Conservation (phyloP, 1,140 invertebrate genomes). For the Pararge aegeria region DNA sequence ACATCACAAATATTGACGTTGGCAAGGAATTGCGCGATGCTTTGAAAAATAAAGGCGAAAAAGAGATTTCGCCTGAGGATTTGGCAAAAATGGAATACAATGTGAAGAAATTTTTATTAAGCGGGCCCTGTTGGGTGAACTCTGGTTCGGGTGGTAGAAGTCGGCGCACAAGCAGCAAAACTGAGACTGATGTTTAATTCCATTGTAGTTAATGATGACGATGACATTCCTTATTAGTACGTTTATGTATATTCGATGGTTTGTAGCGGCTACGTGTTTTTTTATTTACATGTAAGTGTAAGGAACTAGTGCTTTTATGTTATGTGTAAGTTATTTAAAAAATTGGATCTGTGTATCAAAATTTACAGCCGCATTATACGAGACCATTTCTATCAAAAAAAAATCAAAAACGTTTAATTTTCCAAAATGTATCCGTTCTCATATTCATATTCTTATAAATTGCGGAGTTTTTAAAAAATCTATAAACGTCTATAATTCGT, state of each 20-base stretch:
- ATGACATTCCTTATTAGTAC: constrained; percentile 46
- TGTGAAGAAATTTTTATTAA: constrained; percentile 82
- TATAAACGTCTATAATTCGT: too few relatives aligned
- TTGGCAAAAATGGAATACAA: constrained; percentile 83
- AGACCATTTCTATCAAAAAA: too few relatives aligned
- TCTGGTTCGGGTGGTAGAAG: constrained; percentile 47
- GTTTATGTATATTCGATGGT: constrained; percentile 6
- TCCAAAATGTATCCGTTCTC: too few relatives aligned
- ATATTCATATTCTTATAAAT: too few relatives aligned
- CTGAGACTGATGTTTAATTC: constrained; percentile 80
- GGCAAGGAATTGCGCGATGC: constrained; percentile 50
- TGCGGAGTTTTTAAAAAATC: too few relatives aligned
- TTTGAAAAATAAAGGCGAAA: constrained; percentile 50
- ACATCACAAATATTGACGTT: constrained; percentile 36
- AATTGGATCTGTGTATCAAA: not conserved
- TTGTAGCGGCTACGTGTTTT: not conserved
- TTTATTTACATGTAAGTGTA: not conserved
- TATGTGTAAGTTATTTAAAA: not conserved
- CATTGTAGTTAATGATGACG: constrained; percentile 37
- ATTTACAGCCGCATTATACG: too few relatives aligned
- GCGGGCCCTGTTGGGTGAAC: constrained; percentile 81
- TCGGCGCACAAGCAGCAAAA: constrained; percentile 77
- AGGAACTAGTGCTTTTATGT: not conserved
- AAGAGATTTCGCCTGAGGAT: constrained; percentile 71
- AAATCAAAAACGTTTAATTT: too few relatives aligned